A percentile compares a stretch with the other conserved stretches of the same genome.
Conservation (phyloP, 1,140 invertebrate species). For the Nilaparvata lugens region DNA sequence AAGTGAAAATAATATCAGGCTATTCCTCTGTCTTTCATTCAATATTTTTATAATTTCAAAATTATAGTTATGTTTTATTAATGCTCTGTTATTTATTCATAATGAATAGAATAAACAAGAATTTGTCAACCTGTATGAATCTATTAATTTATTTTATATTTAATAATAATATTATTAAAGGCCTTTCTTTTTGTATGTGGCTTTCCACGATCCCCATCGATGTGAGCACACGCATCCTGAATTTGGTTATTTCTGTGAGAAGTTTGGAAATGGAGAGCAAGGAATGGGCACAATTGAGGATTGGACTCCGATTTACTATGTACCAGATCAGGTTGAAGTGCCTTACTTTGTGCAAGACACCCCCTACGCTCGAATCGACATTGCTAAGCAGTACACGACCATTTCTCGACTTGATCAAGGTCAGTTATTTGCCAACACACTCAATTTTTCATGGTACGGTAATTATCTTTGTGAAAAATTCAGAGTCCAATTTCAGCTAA, state of each 20-base stretch:
- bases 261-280: conserved; percentile 76
- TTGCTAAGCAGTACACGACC: conserved; percentile 84
- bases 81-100: no score
- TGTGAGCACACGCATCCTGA: conserved; percentile 78
- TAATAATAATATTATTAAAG: conserved; percentile 33
- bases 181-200: conserved; percentile 81
- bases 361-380: conserved; percentile 63
- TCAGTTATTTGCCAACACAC: conserved; percentile 35
- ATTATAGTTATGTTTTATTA: no score
- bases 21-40: no score
- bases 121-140: no score
- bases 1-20: no score
- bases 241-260: conserved; percentile 83
- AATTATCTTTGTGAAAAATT: no score
- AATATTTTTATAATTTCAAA: no score
- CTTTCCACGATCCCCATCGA: conserved; percentile 88
- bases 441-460: no score
- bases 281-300: conserved; percentile 77
- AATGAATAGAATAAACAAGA: no score
- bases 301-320: conserved; percentile 79
- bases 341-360: conserved; percentile 82
- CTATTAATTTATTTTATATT: neutral
- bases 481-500: no score
- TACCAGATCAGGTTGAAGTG: conserved; percentile 68
- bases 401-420: conserved; percentile 89